phyloP scores from a whole-genome alignment of 2,797 vertebrate genomes.

The Ibycter americanus region DNA sequence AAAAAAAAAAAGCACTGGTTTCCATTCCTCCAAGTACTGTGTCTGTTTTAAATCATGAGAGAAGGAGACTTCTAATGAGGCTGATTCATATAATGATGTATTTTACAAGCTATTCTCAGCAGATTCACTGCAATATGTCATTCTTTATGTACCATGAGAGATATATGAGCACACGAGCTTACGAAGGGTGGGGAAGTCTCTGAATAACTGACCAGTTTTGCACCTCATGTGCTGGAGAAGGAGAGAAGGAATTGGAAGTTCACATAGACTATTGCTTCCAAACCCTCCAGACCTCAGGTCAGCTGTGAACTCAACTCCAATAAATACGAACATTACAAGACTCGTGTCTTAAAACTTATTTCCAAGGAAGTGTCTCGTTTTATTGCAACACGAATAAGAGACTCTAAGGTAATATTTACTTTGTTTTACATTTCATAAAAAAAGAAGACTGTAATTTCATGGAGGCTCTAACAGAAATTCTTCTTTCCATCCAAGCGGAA shows the following conservation, averaged over 20 bases:
- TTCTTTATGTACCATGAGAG: conserved; percentile 46
- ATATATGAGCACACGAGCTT: not conserved
- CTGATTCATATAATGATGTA: conserved; percentile 70
- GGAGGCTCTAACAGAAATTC: conserved; percentile 64
- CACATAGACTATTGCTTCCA: conserved; percentile 21
- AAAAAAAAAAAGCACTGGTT: not conserved
- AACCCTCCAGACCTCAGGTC: conserved; percentile 40
- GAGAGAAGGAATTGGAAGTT: conserved; percentile 8
- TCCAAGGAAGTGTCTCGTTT: conserved; percentile 71
- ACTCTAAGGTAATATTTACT: conserved; percentile 67
- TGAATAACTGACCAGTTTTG: conserved; percentile 38
- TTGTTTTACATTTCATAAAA: conserved; percentile 67
- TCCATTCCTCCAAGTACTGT: conserved; percentile 25
- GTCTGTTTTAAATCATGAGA: conserved; percentile 68
- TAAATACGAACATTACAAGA: conserved; percentile 49
- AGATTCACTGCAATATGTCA: conserved; percentile 66
- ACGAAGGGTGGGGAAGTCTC: not conserved
- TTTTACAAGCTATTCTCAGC: conserved; percentile 71
- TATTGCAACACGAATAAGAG: conserved; percentile 62
- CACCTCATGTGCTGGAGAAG: conserved; percentile 27
- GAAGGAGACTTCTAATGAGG: conserved; percentile 62
- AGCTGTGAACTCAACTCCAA: conserved; percentile 44
- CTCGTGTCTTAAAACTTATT: conserved; percentile 55
- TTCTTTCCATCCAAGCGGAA: conserved; percentile 45
- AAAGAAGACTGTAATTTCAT: conserved; percentile 50